Evolutionary conservation across 2,888 invertebrate species (phyloP).

Genomic region (Cephus runcator): DNA sequence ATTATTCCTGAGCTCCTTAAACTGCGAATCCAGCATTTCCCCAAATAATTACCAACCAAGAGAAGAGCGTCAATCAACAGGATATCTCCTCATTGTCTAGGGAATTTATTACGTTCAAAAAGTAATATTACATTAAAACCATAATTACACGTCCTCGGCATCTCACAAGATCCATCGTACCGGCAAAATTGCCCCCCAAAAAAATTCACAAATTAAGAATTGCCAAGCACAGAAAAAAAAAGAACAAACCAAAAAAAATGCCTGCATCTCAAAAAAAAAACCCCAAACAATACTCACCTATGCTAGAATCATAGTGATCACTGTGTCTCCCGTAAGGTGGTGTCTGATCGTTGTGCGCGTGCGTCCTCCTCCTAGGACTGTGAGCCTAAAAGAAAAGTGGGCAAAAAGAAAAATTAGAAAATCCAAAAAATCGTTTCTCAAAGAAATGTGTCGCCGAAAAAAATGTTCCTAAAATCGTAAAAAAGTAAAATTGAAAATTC

Average conservation of each 20-base stretch:
- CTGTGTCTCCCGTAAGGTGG: conserved; percentile 51
- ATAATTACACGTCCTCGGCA: no score
- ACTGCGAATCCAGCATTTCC: background rate
- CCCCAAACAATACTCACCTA: conserved; percentile 40
- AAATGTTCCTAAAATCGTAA: background rate
- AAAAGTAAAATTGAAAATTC: background rate
- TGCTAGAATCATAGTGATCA: conserved; percentile 52
- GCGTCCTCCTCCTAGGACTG: conserved; percentile 41
- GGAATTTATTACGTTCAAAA: no score
- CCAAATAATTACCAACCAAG: background rate
- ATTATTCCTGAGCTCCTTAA: no score
- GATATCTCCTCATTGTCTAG: no score
- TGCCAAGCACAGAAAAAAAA: background rate
- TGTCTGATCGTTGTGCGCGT: conserved; percentile 28
- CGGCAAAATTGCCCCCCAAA: background rate
- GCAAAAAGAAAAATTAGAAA: conserved; percentile 7
- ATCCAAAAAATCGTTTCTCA: conserved; percentile 29
- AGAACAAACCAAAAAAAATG: background rate
- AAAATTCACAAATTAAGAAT: background rate
- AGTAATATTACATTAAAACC: no score
- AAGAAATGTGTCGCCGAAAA: background rate
- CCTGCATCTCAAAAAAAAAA: background rate
- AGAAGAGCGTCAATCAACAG: no score
- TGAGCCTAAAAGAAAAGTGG: conserved; percentile 37
- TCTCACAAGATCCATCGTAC: background rate